Evolutionary conservation across 1,140 invertebrate genomes (phyloP).

Genomic region (Drosophila mojavensis): DNA sequence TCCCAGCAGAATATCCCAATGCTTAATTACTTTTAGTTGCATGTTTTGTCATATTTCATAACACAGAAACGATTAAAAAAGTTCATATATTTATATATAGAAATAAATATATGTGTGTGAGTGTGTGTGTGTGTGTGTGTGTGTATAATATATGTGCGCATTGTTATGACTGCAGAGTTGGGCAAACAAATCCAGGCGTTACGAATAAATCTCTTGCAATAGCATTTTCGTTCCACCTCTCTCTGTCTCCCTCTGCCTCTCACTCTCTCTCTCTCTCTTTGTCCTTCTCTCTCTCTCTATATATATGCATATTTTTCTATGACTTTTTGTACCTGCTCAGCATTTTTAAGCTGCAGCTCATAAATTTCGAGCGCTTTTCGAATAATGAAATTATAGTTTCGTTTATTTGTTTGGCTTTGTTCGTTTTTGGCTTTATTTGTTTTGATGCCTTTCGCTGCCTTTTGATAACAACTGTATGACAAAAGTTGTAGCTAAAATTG

Average conservation of each 20-base stretch:
- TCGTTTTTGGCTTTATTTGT: background rate
- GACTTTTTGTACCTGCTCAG: constrained; percentile 42
- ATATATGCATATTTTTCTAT: constrained; percentile 21
- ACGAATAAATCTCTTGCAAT: constrained; percentile 42
- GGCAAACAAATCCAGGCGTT: constrained; percentile 34
- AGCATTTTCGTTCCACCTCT: background rate
- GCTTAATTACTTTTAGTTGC: constrained; percentile 53
- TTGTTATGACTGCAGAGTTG: constrained; percentile 43
- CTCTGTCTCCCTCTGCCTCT: constrained; percentile 4
- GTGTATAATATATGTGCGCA: constrained; percentile 1
- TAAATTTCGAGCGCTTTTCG: constrained; percentile 53
- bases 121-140: background rate
- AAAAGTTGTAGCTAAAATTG: constrained; percentile 22
- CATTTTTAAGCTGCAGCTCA: constrained; percentile 46
- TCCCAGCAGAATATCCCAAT: constrained; percentile 30
- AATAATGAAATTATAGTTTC: constrained; percentile 73
- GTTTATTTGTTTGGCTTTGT: constrained; percentile 29
- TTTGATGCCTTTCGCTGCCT: background rate
- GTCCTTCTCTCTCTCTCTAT: background rate
- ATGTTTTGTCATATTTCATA: constrained; percentile 56
- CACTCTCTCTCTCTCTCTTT: constrained; percentile 1
- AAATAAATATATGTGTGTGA: background rate
- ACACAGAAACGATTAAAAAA: constrained; percentile 33
- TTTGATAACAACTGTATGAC: constrained; percentile 44
- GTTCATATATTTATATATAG: background rate